Percentiles rank a stretch among this genome's conserved stretches.
Conservation (phyloP, 2,113 vertebrate genomes). For the Dicentrarchus labrax region DNA sequence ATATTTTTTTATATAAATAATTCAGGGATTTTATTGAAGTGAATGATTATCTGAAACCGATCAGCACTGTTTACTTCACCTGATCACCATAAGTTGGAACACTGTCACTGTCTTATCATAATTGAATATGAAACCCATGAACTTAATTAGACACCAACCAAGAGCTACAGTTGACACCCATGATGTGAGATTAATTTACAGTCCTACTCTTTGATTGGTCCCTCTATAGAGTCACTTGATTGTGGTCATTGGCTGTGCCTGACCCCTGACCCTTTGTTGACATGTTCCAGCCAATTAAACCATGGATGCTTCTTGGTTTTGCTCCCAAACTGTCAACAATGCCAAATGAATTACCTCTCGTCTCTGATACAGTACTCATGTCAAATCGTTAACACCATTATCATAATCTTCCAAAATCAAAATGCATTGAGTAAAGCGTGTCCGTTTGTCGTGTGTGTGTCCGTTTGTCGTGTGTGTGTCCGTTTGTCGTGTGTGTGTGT, state of each 20-base stretch:
- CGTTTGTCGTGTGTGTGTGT: slow-evolving; percentile 4
- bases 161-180: slow-evolving; percentile 31
- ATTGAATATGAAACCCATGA: slow-evolving; percentile 45
- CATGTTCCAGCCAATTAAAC: slow-evolving; percentile 39
- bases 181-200: slow-evolving; percentile 38
- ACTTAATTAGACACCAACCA: slow-evolving; percentile 16
- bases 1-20: background rate
- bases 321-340: slow-evolving; percentile 30
- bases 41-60: background rate
- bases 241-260: slow-evolving; percentile 21
- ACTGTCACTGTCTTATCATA: background rate
- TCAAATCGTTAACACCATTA: slow-evolving; percentile 27
- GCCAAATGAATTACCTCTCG: slow-evolving; percentile 42
- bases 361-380: slow-evolving; percentile 9
- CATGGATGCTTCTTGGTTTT: background rate
- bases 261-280: slow-evolving; percentile 12
- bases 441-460: slow-evolving; percentile 3
- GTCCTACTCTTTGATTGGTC: slow-evolving; percentile 1
- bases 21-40: background rate
- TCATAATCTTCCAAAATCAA: slow-evolving; percentile 28
- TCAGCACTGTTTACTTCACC: background rate
- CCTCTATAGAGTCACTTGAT: background rate
- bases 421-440: background rate
- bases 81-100: background rate
- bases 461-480: slow-evolving; percentile 7